Conservation (phyloP, 2,888 invertebrate genomes). For the Rhamphomyia laevipes region DNA sequence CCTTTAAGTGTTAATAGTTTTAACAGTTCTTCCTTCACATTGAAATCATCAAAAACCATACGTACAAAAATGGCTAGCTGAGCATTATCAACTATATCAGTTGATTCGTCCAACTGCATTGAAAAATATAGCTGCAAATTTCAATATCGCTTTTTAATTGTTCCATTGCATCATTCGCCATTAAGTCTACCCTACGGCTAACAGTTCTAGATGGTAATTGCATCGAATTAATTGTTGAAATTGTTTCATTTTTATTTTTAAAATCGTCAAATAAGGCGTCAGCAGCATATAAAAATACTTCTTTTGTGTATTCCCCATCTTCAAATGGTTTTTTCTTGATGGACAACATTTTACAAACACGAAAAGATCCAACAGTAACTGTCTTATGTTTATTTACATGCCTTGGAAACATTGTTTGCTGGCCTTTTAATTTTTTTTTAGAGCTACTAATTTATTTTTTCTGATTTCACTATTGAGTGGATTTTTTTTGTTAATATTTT, state of each 20-base stretch:
- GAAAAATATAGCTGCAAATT: background rate
- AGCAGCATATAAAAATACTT: background rate
- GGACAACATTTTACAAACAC: background rate
- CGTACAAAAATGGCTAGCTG: constrained; percentile 15
- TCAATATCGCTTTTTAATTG: background rate
- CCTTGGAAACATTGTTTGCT: background rate
- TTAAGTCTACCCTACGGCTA: background rate
- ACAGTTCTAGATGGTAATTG: background rate
- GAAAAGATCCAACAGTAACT: background rate
- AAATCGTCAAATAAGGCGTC: background rate
- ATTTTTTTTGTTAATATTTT: background rate
- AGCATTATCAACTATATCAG: constrained; percentile 16
- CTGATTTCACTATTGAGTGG: background rate
- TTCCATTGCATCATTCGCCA: background rate
- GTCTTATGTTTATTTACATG: background rate
- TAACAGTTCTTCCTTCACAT: constrained; percentile 16
- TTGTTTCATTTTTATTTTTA: background rate
- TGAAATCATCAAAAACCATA: constrained; percentile 16
- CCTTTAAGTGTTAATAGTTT: constrained; percentile 15
- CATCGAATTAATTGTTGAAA: background rate
- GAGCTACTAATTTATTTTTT: background rate
- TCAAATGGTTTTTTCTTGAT: background rate
- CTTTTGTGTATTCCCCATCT: background rate
- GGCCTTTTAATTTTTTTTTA: background rate
- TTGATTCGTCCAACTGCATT: constrained; percentile 17